Percentiles rank a stretch among this genome's conserved stretches.
These are phyloP conservation scores for Malurus elegans DNA, from an alignment of 2,113 vertebrate genomes.

Conservation along the genomic window DNA sequence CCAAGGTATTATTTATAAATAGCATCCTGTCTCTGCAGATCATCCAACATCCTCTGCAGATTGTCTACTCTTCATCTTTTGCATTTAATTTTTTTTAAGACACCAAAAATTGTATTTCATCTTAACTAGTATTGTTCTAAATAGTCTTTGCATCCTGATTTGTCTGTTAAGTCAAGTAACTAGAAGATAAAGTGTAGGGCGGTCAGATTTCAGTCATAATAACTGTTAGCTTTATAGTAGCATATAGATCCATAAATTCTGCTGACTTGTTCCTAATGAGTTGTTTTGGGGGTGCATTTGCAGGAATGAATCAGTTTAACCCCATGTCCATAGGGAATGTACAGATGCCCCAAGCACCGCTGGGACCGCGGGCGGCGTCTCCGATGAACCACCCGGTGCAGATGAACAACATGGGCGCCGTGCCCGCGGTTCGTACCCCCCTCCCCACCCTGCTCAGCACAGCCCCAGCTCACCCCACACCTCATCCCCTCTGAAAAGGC, in stretches of 20 bases:
- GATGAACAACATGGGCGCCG: constrained; percentile 88
- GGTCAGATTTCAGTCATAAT: background rate
- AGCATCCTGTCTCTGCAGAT: background rate
- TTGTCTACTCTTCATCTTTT: background rate
- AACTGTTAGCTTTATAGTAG: background rate
- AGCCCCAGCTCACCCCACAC: background rate
- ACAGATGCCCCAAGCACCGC: constrained; percentile 87
- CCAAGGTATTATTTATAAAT: background rate
- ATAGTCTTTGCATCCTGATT: background rate
- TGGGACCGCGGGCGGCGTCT: constrained; percentile 88
- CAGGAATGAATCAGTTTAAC: constrained; percentile 94
- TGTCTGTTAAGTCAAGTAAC: background rate
- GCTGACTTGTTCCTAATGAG: constrained; percentile 60
- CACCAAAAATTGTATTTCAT: background rate
- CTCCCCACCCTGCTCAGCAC: background rate
- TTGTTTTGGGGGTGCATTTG: constrained; percentile 68
- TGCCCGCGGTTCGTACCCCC: constrained; percentile 81
- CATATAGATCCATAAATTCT: background rate
- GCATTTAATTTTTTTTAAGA: background rate
- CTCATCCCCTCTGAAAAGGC: background rate
- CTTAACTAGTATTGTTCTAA: background rate
- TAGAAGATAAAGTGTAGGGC: background rate
- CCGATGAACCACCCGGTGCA: constrained; percentile 92
- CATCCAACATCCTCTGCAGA: background rate
- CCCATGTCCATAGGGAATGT: constrained; percentile 91